Conservation (phyloP, 2,113 vertebrate genomes). For the Boleophthalmus pectinirostris region DNA sequence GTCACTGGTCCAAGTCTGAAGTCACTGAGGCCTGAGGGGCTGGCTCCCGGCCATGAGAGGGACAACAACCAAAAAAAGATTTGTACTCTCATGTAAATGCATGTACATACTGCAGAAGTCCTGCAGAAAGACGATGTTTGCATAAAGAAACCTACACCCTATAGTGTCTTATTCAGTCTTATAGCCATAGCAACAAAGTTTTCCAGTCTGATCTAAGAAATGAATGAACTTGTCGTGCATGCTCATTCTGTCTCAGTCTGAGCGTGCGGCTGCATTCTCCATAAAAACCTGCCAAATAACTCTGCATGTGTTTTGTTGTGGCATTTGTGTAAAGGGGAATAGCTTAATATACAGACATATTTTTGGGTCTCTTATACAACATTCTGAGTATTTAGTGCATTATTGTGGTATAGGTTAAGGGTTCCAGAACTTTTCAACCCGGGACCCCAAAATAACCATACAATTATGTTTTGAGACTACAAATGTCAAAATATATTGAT, state of each 20-base stretch:
- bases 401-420: too few relatives aligned
- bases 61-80: constrained; percentile 30
- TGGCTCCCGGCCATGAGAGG: constrained; percentile 60
- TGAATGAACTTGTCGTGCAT: neutral
- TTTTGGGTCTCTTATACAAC: neutral
- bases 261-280: neutral
- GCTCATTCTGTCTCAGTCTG: neutral
- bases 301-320: neutral
- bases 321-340: neutral
- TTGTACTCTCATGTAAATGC: constrained; percentile 13
- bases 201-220: neutral
- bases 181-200: too few relatives aligned
- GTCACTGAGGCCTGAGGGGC: constrained; percentile 53
- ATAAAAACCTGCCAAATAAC: neutral
- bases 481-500: too few relatives aligned
- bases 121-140: neutral
- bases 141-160: neutral
- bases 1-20: constrained; percentile 42
- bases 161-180: neutral
- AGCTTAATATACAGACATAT: neutral
- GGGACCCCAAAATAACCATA: too few relatives aligned
- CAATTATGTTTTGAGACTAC: too few relatives aligned
- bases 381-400: too few relatives aligned
- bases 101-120: neutral
- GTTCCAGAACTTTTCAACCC: too few relatives aligned